These are phyloP conservation scores for Luidia sarsii DNA, from an alignment of 53 echinoderm and acorn worm species.

Conservation along the genomic window DNA sequence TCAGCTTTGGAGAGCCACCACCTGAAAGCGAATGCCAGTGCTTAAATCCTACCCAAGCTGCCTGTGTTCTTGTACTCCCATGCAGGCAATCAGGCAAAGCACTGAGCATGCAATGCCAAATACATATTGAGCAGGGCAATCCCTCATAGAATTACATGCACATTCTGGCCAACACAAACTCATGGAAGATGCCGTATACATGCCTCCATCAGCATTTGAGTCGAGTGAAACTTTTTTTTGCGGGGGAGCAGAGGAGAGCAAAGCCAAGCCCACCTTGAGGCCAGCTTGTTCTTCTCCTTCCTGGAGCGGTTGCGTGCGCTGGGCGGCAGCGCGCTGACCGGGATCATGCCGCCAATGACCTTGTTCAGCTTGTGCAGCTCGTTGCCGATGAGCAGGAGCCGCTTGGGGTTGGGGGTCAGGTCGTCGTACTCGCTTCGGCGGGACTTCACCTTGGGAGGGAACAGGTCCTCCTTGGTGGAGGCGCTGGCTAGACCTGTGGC, in stretches of 20 bases:
- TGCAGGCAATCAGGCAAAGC: too few relatives aligned
- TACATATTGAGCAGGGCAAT: too few relatives aligned
- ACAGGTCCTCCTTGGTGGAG: constrained; percentile 5
- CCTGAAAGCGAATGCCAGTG: too few relatives aligned
- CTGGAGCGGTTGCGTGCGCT: constrained; percentile 82
- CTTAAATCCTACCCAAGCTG: too few relatives aligned
- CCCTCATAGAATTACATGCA: too few relatives aligned
- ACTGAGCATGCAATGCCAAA: too few relatives aligned
- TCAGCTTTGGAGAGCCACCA: too few relatives aligned
- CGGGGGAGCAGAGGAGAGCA: too few relatives aligned
- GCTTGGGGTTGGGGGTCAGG: constrained; percentile 92
- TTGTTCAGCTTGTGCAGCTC: constrained; percentile 95
- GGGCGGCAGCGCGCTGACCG: constrained; percentile 73
- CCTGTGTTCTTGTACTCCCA: too few relatives aligned
- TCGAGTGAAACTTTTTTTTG: not conserved
- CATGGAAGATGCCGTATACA: not conserved
- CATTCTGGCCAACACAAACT: not conserved
- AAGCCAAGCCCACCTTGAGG: constrained; percentile 72
- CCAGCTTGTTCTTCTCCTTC: constrained; percentile 96
- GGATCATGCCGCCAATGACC: constrained; percentile 83
- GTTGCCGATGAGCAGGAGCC: constrained; percentile 87
- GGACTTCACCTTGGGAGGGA: constrained; percentile 63
- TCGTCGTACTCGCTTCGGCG: constrained; percentile 95
- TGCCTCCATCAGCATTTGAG: not conserved
- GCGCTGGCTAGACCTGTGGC: constrained; percentile 25